Conservation (phyloP, 2,797 vertebrate species). For the Manis pentadactyla region DNA sequence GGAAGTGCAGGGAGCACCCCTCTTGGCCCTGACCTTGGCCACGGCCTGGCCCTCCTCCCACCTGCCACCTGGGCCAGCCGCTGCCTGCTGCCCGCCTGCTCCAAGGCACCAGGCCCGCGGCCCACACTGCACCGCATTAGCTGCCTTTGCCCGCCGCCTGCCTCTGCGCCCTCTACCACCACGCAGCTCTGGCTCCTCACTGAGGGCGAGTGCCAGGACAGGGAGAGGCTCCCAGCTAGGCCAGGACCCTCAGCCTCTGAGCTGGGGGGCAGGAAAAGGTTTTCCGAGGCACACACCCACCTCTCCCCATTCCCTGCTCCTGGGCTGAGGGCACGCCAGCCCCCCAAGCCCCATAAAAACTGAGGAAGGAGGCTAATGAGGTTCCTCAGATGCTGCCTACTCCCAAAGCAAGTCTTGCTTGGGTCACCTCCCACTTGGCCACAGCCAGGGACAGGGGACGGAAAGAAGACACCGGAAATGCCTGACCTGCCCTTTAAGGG, state of each 20-base stretch:
- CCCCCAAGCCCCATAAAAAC: not conserved
- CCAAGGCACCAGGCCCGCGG: not conserved
- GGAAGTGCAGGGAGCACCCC: not conserved
- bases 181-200: not conserved
- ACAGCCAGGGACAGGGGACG: not conserved
- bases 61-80: not conserved
- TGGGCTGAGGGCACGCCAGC: not conserved
- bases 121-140: constrained; percentile 29
- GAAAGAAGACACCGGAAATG: not conserved
- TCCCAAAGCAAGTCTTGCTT: constrained; percentile 32
- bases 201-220: not conserved
- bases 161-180: not conserved
- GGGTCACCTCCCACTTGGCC: not conserved
- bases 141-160: constrained; percentile 46
- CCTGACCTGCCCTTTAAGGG: not conserved
- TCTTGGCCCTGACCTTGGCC: not conserved
- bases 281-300: not conserved
- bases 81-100: constrained; percentile 60
- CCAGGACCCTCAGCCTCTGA: not conserved
- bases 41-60: not conserved
- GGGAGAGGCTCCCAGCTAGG: not conserved
- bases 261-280: not conserved
- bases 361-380: not conserved
- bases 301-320: not conserved
- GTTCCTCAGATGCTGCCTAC: not conserved